Evolutionary conservation across 2,888 invertebrate genomes (phyloP).

Genomic region (Archips xylosteana): DNA sequence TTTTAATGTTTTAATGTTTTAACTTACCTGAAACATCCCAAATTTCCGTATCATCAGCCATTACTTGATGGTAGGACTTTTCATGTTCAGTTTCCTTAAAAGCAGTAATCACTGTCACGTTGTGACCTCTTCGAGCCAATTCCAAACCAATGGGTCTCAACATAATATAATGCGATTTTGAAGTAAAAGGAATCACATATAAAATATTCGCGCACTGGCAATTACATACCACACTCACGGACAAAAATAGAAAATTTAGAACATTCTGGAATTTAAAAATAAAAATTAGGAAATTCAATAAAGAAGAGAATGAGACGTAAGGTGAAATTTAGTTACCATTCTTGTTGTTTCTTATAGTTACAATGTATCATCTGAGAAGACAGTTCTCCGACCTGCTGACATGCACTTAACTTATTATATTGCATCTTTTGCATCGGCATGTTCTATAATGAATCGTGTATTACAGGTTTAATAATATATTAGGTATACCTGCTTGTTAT

Average conservation of each 20-base stretch:
- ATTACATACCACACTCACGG: conserved; percentile 42
- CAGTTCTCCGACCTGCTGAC: background rate
- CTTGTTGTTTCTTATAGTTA: background rate
- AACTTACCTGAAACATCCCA: conserved; percentile 76
- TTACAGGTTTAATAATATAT: too few relatives aligned
- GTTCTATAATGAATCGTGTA: background rate
- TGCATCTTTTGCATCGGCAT: background rate
- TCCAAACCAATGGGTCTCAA: conserved; percentile 77
- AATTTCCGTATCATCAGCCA: conserved; percentile 67
- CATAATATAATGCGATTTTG: conserved; percentile 78
- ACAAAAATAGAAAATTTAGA: background rate
- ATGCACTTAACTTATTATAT: background rate
- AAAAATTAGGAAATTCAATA: background rate
- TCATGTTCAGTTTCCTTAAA: conserved; percentile 64
- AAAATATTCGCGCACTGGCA: conserved; percentile 71
- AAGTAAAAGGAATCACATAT: conserved; percentile 77
- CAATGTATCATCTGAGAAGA: background rate
- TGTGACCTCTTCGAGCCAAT: conserved; percentile 80
- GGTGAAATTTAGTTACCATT: background rate
- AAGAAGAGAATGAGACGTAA: background rate
- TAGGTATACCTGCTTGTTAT: too few relatives aligned
- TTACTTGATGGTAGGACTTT: conserved; percentile 70
- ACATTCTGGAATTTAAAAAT: conserved; percentile 7
- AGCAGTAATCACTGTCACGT: conserved; percentile 80
- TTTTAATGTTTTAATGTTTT: too few relatives aligned